A percentile compares a stretch with the other conserved stretches of the same genome.
Evolutionary conservation across 2,113 vertebrate genomes (phyloP).

Genomic region (Antigone vipio): DNA sequence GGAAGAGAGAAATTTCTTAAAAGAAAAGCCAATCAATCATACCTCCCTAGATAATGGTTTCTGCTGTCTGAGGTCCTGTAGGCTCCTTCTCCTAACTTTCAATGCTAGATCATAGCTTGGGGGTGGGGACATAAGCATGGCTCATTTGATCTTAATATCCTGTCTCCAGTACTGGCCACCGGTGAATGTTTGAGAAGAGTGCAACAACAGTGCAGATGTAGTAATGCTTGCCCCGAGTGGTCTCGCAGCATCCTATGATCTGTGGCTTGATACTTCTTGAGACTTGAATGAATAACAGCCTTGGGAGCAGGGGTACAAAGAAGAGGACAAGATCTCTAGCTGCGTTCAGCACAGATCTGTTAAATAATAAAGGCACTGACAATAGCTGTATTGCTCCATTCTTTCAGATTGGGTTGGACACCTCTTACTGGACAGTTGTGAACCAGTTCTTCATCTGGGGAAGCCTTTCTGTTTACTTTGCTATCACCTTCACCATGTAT

Average conservation of each 20-base stretch:
- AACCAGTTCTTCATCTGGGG: slow-evolving; percentile 96
- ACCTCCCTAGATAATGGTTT: background rate
- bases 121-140: background rate
- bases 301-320: background rate
- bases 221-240: background rate
- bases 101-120: background rate
- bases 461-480: slow-evolving; percentile 90
- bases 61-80: background rate
- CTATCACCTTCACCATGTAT: slow-evolving; percentile 88
- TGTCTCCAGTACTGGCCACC: background rate
- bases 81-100: background rate
- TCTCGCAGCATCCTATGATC: background rate
- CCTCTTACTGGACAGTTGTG: slow-evolving; percentile 89
- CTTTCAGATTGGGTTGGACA: slow-evolving; percentile 88
- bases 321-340: background rate
- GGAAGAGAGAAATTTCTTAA: background rate
- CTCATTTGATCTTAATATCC: background rate
- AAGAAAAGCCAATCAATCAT: background rate
- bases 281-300: background rate
- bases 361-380: background rate
- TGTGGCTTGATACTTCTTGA: background rate
- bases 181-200: background rate
- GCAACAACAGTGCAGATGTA: background rate
- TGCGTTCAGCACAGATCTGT: background rate
- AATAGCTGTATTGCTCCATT: background rate